phyloP scores from a whole-genome alignment of 2,797 vertebrate genomes.

The Fratercula arctica region DNA sequence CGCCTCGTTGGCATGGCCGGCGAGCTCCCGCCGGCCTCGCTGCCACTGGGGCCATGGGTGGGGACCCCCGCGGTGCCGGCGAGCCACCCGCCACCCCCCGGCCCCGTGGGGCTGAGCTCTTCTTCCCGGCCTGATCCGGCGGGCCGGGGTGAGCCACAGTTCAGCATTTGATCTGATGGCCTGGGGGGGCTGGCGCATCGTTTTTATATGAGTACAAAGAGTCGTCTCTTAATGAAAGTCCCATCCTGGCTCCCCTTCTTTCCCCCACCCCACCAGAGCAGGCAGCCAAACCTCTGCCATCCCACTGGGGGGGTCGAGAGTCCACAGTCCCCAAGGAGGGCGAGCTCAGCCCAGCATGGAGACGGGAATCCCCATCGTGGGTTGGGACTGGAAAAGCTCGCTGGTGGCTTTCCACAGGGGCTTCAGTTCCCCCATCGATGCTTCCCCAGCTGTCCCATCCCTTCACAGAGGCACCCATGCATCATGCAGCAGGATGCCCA shows the following conservation, averaged over 20 bases:
- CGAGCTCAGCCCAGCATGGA: rapidly evolving
- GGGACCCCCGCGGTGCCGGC: not conserved
- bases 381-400: not conserved
- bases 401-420: rapidly evolving
- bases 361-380: not conserved
- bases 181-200: slow-evolving; percentile 51
- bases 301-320: not conserved
- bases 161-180: slow-evolving; percentile 73
- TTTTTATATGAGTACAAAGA: slow-evolving; percentile 66
- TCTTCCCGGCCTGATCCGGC: slow-evolving; percentile 8
- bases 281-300: not conserved
- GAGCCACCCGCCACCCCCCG: not conserved
- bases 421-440: not conserved
- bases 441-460: not conserved
- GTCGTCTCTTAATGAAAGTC: slow-evolving; percentile 62
- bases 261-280: not conserved
- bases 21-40: not conserved
- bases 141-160: slow-evolving; percentile 61
- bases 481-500: not conserved
- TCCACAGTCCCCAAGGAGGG: not conserved
- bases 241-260: not conserved
- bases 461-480: not conserved
- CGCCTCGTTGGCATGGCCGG: not conserved
- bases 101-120: not conserved
- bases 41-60: not conserved